Percentiles rank a stretch among this genome's conserved stretches.
These are phyloP conservation scores for Aphrophora alni DNA, from an alignment of 2,888 invertebrate genomes.

Conservation along the genomic window DNA sequence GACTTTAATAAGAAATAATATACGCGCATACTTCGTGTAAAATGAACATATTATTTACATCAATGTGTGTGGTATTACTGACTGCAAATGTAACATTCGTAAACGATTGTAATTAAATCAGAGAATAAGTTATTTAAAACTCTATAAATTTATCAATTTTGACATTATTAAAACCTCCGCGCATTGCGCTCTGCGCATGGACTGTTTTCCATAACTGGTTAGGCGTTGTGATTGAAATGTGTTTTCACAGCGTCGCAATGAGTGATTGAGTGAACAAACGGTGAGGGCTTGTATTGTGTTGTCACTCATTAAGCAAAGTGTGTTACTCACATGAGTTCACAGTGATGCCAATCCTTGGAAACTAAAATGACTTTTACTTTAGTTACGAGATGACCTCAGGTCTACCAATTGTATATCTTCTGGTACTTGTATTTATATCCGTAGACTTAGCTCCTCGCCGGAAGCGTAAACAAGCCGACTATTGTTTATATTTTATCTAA, in stretches of 20 bases:
- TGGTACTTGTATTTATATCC: no score
- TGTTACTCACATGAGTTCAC: neutral
- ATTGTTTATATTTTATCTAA: no score
- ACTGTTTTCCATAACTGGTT: neutral
- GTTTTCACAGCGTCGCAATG: neutral
- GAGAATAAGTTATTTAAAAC: neutral
- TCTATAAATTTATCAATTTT: neutral
- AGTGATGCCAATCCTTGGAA: neutral
- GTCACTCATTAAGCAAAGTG: neutral
- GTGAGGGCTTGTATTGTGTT: neutral
- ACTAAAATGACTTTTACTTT: neutral
- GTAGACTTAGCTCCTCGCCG: no score
- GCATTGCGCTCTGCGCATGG: neutral
- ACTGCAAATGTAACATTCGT: neutral
- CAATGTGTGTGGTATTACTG: neutral
- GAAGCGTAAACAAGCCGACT: no score
- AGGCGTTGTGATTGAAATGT: neutral
- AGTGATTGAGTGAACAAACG: neutral
- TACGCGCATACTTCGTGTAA: no score
- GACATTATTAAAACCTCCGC: neutral
- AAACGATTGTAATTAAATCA: neutral
- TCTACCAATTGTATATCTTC: no score
- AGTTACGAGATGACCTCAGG: no score
- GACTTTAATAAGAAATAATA: no score
- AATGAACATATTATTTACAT: no score